phyloP scores from a whole-genome alignment of 2,888 invertebrate genomes.

The Netelia melanura region DNA sequence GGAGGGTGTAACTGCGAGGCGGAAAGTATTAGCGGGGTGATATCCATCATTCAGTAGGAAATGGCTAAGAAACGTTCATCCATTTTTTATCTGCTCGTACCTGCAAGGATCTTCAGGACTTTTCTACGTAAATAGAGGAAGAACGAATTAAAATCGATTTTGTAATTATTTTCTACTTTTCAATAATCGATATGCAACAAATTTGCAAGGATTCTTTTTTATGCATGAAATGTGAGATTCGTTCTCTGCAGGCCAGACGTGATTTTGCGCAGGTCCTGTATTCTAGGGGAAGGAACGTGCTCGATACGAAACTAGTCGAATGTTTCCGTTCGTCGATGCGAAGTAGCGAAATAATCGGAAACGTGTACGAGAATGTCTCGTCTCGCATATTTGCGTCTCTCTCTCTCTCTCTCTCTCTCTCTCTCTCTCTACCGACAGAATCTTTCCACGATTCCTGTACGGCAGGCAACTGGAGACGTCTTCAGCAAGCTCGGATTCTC shows the following conservation, averaged over 20 bases:
- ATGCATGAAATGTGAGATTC: background rate
- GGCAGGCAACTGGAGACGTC: background rate
- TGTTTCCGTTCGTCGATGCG: constrained; percentile 43
- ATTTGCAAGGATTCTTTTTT: background rate
- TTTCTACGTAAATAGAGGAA: no score
- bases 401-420: background rate
- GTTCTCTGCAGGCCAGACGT: constrained; percentile 8
- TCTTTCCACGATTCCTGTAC: background rate
- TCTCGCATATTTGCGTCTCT: background rate
- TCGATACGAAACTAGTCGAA: constrained; percentile 15
- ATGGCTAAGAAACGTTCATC: background rate
- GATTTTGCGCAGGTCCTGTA: constrained; percentile 1
- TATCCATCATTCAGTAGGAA: constrained; percentile 16
- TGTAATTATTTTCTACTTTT: no score
- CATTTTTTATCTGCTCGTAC: background rate
- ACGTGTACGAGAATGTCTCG: constrained; percentile 2
- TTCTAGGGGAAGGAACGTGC: background rate
- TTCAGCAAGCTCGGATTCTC: background rate
- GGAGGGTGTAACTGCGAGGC: background rate
- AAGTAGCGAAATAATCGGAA: constrained; percentile 37
- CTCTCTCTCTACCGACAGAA: background rate
- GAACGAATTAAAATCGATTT: no score
- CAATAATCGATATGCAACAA: no score
- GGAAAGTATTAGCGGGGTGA: constrained; percentile 2
- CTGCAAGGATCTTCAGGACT: no score